phyloP scores from a whole-genome alignment of 2,888 invertebrate genomes.

The Laspeyria flexula region DNA sequence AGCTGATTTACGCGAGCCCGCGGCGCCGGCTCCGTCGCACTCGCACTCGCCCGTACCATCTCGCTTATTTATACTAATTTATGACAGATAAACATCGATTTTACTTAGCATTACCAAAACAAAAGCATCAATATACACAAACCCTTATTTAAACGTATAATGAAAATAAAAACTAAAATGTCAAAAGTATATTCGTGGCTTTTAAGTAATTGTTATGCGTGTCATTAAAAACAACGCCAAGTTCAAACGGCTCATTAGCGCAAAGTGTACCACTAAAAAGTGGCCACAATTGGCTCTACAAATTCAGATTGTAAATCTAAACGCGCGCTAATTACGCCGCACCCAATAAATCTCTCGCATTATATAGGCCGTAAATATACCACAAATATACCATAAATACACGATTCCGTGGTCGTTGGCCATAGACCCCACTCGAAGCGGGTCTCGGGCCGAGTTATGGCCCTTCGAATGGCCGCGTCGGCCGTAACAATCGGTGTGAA shows the following conservation, averaged over 20 bases:
- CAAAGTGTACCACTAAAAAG: conserved; percentile 52
- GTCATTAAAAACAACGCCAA: conserved; percentile 45
- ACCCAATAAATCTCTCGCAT: conserved; percentile 76
- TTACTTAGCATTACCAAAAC: conserved; percentile 38
- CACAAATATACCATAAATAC: conserved; percentile 74
- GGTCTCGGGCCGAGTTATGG: conserved; percentile 69
- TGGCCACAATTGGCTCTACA: conserved; percentile 47
- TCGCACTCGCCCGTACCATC: conserved; percentile 67
- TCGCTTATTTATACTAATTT: conserved; percentile 80
- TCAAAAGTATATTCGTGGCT: conserved; percentile 7
- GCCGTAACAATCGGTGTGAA: conserved; percentile 80
- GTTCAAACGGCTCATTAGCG: conserved; percentile 64
- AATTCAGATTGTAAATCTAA: conserved; percentile 67
- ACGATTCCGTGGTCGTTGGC: conserved; percentile 72
- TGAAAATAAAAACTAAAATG: conserved; percentile 5
- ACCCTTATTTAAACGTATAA: conserved; percentile 3
- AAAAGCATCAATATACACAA: conserved; percentile 17
- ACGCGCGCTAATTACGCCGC: conserved; percentile 76
- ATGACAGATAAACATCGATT: conserved; percentile 81
- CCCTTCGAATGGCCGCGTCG: conserved; percentile 67
- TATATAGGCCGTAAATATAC: conserved; percentile 78
- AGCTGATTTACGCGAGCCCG: conserved; percentile 82
- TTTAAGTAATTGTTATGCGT: conserved; percentile 16
- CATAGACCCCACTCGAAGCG: conserved; percentile 81
- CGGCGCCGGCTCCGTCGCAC: conserved; percentile 85